phyloP scores from a whole-genome alignment of 2,113 vertebrate species.

The Propithecus coquereli region DNA sequence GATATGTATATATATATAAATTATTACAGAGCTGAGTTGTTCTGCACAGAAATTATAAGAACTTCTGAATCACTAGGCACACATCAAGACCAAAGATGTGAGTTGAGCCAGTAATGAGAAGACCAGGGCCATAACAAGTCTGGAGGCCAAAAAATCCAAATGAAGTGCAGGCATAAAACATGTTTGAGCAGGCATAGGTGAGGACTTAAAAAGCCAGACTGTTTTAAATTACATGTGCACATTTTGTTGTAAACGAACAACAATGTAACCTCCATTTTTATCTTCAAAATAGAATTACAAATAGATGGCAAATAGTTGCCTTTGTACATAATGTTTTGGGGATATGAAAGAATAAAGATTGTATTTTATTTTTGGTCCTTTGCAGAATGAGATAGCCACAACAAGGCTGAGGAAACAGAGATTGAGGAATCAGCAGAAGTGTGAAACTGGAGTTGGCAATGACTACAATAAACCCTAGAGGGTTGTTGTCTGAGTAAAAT shows the following conservation, averaged over 20 bases:
- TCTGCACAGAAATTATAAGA: background rate
- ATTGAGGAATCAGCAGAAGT: background rate
- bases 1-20: fast-evolving
- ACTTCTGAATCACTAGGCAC: background rate
- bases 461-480: fast-evolving
- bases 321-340: background rate
- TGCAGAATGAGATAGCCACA: background rate
- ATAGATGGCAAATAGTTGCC: background rate
- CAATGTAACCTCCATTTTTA: background rate
- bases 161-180: background rate
- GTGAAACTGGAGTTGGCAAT: background rate
- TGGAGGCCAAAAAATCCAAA: background rate
- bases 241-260: background rate
- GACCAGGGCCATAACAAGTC: background rate
- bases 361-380: background rate
- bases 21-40: background rate
- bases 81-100: background rate
- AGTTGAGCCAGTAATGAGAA: background rate
- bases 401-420: background rate
- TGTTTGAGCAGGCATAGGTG: background rate
- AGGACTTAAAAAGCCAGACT: background rate
- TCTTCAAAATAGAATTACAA: background rate
- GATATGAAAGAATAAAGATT: background rate
- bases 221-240: background rate
- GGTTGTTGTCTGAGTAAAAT: background rate